Percentiles rank a stretch among this genome's conserved stretches.
Conservation (phyloP, 2,113 vertebrate species). For the Bolborhynchus lineola region DNA sequence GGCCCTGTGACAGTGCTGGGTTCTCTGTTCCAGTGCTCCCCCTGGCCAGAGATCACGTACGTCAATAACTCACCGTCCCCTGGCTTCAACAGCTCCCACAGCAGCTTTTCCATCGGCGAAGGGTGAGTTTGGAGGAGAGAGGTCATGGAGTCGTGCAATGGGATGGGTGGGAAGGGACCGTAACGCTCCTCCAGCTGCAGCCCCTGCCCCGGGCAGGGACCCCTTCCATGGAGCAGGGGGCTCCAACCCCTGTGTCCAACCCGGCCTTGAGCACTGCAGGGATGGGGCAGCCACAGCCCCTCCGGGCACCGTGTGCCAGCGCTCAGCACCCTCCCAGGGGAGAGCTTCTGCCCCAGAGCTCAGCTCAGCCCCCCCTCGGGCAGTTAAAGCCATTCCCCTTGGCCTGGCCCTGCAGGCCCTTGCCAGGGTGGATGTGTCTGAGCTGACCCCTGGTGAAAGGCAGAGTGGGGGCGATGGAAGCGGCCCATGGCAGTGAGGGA, state of each 20-base stretch:
- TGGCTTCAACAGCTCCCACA: slow-evolving; percentile 90
- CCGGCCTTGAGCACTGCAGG: not conserved
- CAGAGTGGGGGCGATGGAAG: not conserved
- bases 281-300: too few relatives aligned
- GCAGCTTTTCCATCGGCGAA: slow-evolving; percentile 88
- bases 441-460: not conserved
- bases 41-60: slow-evolving; percentile 94
- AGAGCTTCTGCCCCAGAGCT: not conserved
- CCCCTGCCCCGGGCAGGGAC: not conserved
- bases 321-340: too few relatives aligned
- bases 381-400: not conserved
- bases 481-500: not conserved
- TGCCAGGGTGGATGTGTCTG: not conserved
- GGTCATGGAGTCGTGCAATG: not conserved
- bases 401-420: not conserved
- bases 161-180: not conserved
- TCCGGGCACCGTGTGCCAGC: too few relatives aligned
- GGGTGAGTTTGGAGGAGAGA: slow-evolving; percentile 75
- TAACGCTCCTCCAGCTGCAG: not conserved
- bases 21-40: slow-evolving; percentile 84
- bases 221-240: not conserved
- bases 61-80: slow-evolving; percentile 90
- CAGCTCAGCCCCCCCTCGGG: not conserved
- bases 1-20: not conserved
- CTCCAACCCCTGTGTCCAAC: not conserved